phyloP scores from a whole-genome alignment of 2,113 vertebrate species.

The Elaphurus davidianus region DNA sequence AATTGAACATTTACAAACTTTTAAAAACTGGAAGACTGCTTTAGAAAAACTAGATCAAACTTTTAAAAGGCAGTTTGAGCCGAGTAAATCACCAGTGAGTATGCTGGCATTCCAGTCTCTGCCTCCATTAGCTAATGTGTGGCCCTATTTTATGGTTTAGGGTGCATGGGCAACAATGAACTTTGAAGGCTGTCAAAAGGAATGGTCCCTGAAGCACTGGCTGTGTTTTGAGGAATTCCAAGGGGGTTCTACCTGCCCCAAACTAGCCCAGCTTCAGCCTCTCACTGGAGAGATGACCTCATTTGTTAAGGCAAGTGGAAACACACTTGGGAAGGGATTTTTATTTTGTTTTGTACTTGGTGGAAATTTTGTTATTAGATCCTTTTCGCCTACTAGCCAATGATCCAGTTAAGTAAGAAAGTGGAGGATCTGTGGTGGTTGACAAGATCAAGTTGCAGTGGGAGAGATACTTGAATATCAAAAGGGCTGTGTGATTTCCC shows the following conservation, averaged over 20 bases:
- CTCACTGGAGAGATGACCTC: background rate
- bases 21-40: background rate
- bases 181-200: background rate
- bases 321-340: background rate
- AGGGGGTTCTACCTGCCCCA: background rate
- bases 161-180: background rate
- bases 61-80: background rate
- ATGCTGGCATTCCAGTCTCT: background rate
- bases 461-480: background rate
- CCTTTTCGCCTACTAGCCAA: background rate
- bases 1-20: conserved; percentile 37
- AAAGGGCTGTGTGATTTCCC: rapidly evolving
- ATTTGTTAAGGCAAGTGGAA: background rate
- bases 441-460: background rate
- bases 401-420: background rate
- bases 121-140: background rate
- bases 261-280: background rate
- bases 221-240: background rate
- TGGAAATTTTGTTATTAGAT: background rate
- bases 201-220: background rate
- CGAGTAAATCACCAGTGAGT: background rate
- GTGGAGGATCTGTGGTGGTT: rapidly evolving
- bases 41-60: background rate
- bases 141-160: background rate
- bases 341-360: background rate